Evolutionary conservation across 1,140 invertebrate species (phyloP).

Genomic region (Bathynomus jamesi): DNA sequence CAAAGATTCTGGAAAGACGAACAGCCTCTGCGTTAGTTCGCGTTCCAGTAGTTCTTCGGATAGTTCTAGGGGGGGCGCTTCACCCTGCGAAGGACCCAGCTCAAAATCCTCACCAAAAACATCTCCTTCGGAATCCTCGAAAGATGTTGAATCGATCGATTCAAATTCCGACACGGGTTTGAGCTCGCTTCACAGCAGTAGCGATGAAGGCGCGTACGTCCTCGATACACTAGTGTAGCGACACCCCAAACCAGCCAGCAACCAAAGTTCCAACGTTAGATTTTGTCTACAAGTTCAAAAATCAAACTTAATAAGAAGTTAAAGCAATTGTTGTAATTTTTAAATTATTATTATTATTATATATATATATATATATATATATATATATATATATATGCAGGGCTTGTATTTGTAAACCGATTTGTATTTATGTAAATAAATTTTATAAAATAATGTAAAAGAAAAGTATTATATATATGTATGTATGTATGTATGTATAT

Average conservation of each 20-base stretch:
- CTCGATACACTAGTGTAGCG: conserved; percentile 48
- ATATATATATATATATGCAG: background rate
- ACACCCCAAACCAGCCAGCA: background rate
- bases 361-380: conserved; percentile 3
- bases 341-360: background rate
- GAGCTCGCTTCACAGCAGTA: conserved; percentile 50
- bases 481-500: background rate
- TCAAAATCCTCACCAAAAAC: background rate
- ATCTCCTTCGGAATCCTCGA: conserved; percentile 37
- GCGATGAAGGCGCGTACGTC: conserved; percentile 44
- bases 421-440: background rate
- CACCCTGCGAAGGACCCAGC: background rate
- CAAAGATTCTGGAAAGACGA: conserved; percentile 20
- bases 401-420: background rate
- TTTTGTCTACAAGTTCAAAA: too few species aligned
- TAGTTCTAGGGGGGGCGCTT: conserved; percentile 12
- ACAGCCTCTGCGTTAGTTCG: conserved; percentile 31
- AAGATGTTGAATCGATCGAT: conserved; percentile 48
- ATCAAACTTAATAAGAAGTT: too few species aligned
- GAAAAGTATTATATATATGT: background rate
- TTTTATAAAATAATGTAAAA: background rate
- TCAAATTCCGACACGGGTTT: conserved; percentile 53
- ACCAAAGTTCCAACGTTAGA: background rate
- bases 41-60: conserved; percentile 35
- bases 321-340: background rate